Conservation (phyloP, 2,797 vertebrate species). For the Pantherophis vulpinus region DNA sequence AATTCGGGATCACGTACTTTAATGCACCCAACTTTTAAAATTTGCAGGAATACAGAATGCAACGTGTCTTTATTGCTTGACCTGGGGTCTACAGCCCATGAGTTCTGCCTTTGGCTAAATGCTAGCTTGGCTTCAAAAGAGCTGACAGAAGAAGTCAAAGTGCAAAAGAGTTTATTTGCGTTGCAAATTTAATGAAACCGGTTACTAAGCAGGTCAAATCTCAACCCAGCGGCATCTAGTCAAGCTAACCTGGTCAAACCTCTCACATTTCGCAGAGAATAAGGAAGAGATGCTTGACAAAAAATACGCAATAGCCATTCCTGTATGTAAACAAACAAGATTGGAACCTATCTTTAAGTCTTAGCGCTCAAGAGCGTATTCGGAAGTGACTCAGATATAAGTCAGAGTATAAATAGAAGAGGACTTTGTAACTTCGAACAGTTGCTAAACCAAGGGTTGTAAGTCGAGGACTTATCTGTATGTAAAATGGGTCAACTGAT, state of each 20-base stretch:
- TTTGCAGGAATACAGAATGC: neutral
- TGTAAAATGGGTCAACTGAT: neutral
- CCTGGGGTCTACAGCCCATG: neutral
- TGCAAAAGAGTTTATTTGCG: neutral
- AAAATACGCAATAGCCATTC: neutral
- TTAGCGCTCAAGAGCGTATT: neutral
- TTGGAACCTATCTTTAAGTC: neutral
- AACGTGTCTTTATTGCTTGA: neutral
- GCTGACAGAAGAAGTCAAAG: neutral
- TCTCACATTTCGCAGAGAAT: neutral
- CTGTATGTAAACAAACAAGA: neutral
- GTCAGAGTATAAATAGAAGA: neutral
- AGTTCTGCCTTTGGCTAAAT: neutral
- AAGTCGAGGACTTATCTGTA: neutral
- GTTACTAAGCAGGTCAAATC: neutral
- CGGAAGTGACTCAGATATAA: neutral
- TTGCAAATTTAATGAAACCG: neutral
- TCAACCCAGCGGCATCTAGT: neutral
- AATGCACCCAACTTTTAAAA: neutral
- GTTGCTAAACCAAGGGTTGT: neutral
- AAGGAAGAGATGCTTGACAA: neutral
- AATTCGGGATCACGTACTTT: neutral
- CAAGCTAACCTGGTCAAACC: neutral
- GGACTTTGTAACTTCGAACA: neutral
- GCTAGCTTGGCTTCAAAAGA: neutral